Evolutionary conservation across 2,797 vertebrate genomes (phyloP).

Genomic region (Etheostoma perlongum): DNA sequence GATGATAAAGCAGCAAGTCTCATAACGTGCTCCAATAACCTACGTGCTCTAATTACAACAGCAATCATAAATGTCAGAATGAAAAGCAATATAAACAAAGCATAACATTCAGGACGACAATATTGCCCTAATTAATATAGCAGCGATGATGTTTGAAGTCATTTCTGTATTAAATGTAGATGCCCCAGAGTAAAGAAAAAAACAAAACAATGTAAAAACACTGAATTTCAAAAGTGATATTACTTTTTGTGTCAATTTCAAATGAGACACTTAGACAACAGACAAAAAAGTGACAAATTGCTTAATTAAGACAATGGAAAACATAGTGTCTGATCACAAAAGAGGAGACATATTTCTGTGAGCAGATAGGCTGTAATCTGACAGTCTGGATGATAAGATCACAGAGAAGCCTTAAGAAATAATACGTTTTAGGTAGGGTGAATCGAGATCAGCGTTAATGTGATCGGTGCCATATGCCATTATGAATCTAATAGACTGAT

Average conservation of each 20-base stretch:
- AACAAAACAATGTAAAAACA: constrained; percentile 47
- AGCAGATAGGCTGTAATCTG: constrained; percentile 58
- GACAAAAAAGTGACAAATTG: constrained; percentile 66
- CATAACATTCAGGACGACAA: constrained; percentile 80
- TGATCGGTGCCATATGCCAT: constrained; percentile 60
- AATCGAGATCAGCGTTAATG: constrained; percentile 64
- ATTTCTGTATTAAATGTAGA: constrained; percentile 68
- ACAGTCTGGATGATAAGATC: constrained; percentile 68
- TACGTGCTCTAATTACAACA: constrained; percentile 87
- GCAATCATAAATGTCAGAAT: constrained; percentile 84
- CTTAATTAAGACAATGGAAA: constrained; percentile 64
- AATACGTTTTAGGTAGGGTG: constrained; percentile 52
- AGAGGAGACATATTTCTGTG: constrained; percentile 51
- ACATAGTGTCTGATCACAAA: constrained; percentile 68
- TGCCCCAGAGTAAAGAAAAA: constrained; percentile 40
- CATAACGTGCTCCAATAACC: constrained; percentile 87
- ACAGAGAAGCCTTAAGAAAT: constrained; percentile 68
- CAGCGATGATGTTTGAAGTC: constrained; percentile 68
- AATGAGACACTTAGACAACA: constrained; percentile 50
- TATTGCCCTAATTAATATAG: constrained; percentile 80
- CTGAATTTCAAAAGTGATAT: constrained; percentile 52
- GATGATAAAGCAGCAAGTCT: constrained; percentile 85
- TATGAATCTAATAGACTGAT: constrained; percentile 78
- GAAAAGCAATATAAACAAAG: constrained; percentile 84
- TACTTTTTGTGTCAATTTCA: constrained; percentile 35